These are phyloP conservation scores for Danaus melanippus DNA, from an alignment of 1,140 invertebrate genomes.

Conservation along the genomic window DNA sequence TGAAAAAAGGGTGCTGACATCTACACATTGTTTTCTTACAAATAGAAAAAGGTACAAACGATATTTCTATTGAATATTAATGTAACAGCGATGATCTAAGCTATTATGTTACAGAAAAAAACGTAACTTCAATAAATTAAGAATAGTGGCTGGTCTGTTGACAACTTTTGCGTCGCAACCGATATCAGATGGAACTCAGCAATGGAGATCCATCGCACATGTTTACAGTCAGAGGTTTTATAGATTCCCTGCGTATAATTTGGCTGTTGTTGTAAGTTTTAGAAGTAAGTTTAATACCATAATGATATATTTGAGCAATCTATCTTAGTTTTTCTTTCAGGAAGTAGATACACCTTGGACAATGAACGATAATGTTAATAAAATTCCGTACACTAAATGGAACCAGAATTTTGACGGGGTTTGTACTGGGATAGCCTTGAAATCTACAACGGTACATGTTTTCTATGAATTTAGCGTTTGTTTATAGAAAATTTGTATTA, in stretches of 20 bases:
- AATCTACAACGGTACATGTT: constrained; percentile 27
- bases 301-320: constrained; percentile 6
- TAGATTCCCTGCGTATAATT: constrained; percentile 39
- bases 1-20: constrained; percentile 30
- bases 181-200: constrained; percentile 18
- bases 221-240: constrained; percentile 37
- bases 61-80: neutral
- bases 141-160: constrained; percentile 33
- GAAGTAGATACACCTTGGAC: constrained; percentile 24
- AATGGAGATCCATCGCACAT: constrained; percentile 33
- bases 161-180: constrained; percentile 15
- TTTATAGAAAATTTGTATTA: neutral
- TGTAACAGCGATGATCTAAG: neutral
- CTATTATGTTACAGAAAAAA: constrained; percentile 19
- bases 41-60: constrained; percentile 40
- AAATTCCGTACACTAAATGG: constrained; percentile 33
- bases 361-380: constrained; percentile 39
- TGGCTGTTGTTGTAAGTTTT: constrained; percentile 37
- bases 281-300: neutral
- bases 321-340: constrained; percentile 21
- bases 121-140: constrained; percentile 17
- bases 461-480: constrained; percentile 1
- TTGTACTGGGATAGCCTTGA: constrained; percentile 30
- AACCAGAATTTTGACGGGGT: constrained; percentile 44
- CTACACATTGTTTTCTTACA: constrained; percentile 41